Conservation (phyloP, 2,113 vertebrate genomes). For the Hyaena hyaena region DNA sequence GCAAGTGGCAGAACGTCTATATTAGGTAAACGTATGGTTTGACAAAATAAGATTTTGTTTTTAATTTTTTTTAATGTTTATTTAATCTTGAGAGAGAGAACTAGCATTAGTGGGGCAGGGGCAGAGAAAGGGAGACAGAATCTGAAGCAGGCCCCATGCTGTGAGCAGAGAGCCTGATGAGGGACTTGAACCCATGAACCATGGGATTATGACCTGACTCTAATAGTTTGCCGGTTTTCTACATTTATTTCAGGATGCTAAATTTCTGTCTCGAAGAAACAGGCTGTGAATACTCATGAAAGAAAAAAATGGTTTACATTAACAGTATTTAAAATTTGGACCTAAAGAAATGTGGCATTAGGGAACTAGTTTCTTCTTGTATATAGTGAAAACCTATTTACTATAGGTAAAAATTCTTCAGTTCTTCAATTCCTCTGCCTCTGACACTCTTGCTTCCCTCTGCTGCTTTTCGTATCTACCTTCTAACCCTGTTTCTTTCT, state of each 20-base stretch:
- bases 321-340: not conserved
- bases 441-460: not conserved
- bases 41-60: not conserved
- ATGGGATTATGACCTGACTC: too few species aligned
- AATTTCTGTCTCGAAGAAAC: not conserved
- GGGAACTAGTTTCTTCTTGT: not conserved
- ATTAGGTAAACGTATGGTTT: constrained; percentile 83
- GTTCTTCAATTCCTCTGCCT: not conserved
- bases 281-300: not conserved
- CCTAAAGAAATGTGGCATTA: constrained; percentile 10
- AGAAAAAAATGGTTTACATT: not conserved
- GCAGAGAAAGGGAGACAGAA: too few species aligned
- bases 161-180: too few species aligned
- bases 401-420: not conserved
- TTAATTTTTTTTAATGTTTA: too few species aligned
- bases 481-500: not conserved
- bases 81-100: too few species aligned
- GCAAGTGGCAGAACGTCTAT: constrained; percentile 82
- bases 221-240: constrained; percentile 3
- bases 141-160: too few species aligned
- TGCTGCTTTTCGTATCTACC: not conserved
- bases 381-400: not conserved
- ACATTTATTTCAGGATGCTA: not conserved
- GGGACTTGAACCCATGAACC: too few species aligned
- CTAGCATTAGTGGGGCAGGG: too few species aligned